Base-by-base conservation (phyloP, 1,140 invertebrate genomes). In the Oscheius sp. region DNA sequence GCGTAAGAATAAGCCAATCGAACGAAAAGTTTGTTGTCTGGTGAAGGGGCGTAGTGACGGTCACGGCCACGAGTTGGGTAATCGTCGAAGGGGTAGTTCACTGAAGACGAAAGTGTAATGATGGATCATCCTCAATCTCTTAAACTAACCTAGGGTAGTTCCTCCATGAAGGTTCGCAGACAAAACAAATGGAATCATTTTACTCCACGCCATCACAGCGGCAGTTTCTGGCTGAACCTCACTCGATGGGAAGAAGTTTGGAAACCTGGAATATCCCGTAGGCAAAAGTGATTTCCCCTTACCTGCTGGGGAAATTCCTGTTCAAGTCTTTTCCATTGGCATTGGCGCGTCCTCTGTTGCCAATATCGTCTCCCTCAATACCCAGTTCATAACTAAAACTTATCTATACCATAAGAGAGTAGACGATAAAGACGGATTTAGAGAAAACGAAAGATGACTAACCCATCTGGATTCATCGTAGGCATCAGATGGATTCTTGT, bases 381-480 rank as follows among this genome's bases (percentile, higher is more conserved):
- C 77, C 61, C 1, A 76, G 10, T 35, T 78, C 77, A 52, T 78
- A 78, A 2, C 32, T 76, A 20, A 59, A 74, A 74, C n/a, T n/a
- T n/a, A n/a, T n/a, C n/a, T n/a, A n/a, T n/a, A n/a, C n/a, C n/a
- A n/a, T n/a, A n/a, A n/a, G n/a, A n/a, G n/a, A n/a, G n/a, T n/a
- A n/a, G n/a, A n/a, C n/a, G n/a, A n/a, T n/a, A n/a, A n/a, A n/a
- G n/a, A n/a, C n/a, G n/a, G n/a, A n/a, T n/a, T n/a, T 26, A n/a
- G 15, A 63, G 36, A 74, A 73, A 62, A n/a, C n/a, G 34, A 62
- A 29, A 29, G 34, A 13, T 18, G 2, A 90, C 90, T 89, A 85
- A 97, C 7, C 95, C 95, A 87, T 98, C 95, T 0, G 95, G 95
- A 87, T 99, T 98, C 92, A 97, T 94, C 64, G 91, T 91, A 2